A percentile compares a stretch with the other conserved stretches of the same genome.
These are phyloP conservation scores for Brachionus rotundiformis DNA, from an alignment of 1,140 invertebrate species.

Conservation along the genomic window DNA sequence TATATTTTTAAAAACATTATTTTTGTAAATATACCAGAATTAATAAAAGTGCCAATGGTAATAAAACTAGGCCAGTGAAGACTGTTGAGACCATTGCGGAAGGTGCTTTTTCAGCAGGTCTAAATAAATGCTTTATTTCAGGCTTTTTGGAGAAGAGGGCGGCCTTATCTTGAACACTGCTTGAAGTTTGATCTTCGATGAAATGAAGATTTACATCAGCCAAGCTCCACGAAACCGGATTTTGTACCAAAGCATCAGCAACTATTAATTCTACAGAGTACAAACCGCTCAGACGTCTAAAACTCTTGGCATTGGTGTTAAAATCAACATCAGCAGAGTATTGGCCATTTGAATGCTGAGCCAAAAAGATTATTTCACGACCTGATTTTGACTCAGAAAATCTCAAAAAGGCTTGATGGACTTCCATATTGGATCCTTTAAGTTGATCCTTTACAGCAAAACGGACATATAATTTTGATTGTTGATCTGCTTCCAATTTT, in stretches of 20 bases:
- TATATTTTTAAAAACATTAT: constrained; percentile 47
- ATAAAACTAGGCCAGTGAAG: constrained; percentile 79
- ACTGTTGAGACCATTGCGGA: constrained; percentile 81
- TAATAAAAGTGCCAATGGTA: constrained; percentile 80
- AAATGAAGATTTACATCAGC: constrained; percentile 54
- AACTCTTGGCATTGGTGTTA: constrained; percentile 76
- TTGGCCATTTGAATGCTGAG: constrained; percentile 86
- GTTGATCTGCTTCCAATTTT: constrained; percentile 75
- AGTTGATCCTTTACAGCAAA: constrained; percentile 76
- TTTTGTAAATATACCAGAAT: constrained; percentile 52
- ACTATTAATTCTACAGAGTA: constrained; percentile 83
- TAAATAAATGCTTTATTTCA: constrained; percentile 89
- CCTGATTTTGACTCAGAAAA: constrained; percentile 71
- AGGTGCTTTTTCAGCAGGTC: constrained; percentile 85
- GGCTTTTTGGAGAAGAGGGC: constrained; percentile 71
- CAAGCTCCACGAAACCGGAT: constrained; percentile 82
- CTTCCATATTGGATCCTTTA: constrained; percentile 71
- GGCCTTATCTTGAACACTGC: constrained; percentile 59
- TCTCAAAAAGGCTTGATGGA: constrained; percentile 89
- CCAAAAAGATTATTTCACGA: constrained; percentile 86
- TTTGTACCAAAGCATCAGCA: constrained; percentile 84
- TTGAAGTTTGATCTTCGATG: constrained; percentile 52
- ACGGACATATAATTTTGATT: constrained; percentile 83
- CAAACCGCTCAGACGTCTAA: constrained; percentile 74
- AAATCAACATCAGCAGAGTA: constrained; percentile 53